Base-by-base conservation (phyloP, 2,797 vertebrate species). In the Chelonia mydas region DNA sequence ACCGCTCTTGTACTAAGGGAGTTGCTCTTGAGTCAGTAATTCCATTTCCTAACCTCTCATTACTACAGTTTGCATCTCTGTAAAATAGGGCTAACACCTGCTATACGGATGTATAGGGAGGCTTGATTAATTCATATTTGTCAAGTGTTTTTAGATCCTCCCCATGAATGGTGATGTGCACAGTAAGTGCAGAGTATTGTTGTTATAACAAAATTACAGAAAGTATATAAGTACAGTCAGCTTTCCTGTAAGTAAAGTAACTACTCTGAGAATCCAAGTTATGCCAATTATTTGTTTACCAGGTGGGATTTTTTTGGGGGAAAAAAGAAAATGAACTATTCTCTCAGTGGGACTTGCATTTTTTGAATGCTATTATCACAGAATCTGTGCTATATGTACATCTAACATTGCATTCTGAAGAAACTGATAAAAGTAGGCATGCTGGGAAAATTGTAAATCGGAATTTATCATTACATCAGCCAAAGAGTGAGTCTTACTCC, bases 21-120 rank as follows among this genome's bases (percentile, higher is more conserved):
- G 84, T 90, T 92, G 77, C 85, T 96, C 94, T 95, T 91, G 89
- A 83, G 47, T 93, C 51, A 72, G 88, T 95, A 93, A 74, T 77
- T 92, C 86, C 57, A 37, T 51, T 93, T 95, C 78, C 81, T 83
- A 59, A 0, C 0, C 80, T 91, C 80, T 94, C 74, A 15, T 77
- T 16, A 47, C 74, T 31, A 47, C 45, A 77, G 74, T 91, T 0
- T 93, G 51, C 84, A 27, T 13, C 0, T 82, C 59, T 88, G 12
- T 91, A 88, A 87, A 95, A 89, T 49, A 5, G 51, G 93, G 81
- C 45, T 76, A 78, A 93, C 9, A n/a, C n/a, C 33, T 37, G 65
- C 9, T 95, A 86, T 96, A 74, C 54, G 91, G 92, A 83, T 55
- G 72, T 68, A 82, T 6, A 78, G 50, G 87, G 33, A 68, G 5